Conservation (phyloP, 2,797 vertebrate species). For the Octomys mimax region DNA sequence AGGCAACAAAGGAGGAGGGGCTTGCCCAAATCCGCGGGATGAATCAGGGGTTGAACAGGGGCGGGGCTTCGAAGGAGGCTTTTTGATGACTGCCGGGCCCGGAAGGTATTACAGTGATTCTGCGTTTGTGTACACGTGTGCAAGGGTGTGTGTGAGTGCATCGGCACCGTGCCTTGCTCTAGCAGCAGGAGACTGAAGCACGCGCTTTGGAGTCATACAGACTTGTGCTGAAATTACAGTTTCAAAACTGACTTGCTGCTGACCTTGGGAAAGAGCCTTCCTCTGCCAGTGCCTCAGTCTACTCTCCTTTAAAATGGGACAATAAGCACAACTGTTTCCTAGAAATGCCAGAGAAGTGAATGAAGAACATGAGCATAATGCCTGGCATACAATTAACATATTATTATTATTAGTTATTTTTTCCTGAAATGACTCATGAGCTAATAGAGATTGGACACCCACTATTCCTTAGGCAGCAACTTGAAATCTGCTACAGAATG, state of each 20-base stretch:
- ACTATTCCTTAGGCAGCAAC: background rate
- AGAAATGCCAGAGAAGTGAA: background rate
- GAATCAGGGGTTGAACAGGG: background rate
- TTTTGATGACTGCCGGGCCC: background rate
- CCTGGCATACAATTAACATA: background rate
- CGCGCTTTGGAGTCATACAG: background rate
- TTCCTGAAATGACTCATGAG: background rate
- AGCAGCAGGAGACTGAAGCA: background rate
- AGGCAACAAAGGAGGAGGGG: background rate
- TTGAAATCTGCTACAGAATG: background rate
- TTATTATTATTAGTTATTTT: background rate
- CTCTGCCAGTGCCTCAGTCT: background rate
- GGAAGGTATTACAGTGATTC: background rate
- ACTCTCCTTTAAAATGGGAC: constrained; percentile 31
- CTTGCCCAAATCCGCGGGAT: background rate
- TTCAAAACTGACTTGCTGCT: background rate
- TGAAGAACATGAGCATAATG: background rate
- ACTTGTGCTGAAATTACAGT: background rate
- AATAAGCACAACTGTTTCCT: background rate
- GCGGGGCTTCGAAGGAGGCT: background rate
- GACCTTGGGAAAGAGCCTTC: background rate
- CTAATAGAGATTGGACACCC: background rate
- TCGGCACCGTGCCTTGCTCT: background rate
- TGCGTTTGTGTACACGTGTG: background rate
- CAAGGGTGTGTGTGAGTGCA: accelerated